phyloP scores from a whole-genome alignment of 2,113 vertebrate genomes.

The Cichladusa arquata region DNA sequence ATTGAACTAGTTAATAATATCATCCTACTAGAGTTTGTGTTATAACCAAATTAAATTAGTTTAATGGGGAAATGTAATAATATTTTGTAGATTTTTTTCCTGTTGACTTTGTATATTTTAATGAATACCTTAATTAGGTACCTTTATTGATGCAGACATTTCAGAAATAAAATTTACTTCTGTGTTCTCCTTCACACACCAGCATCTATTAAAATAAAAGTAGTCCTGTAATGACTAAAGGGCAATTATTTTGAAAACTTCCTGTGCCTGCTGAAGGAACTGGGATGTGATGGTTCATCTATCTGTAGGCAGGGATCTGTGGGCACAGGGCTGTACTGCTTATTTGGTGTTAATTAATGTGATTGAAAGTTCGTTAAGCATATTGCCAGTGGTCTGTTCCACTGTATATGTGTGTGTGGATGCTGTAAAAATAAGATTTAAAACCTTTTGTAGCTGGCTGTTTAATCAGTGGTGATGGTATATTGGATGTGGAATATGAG shows the following conservation, averaged over 20 bases:
- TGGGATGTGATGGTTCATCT: not conserved
- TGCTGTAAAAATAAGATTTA: not conserved
- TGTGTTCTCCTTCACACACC: not conserved
- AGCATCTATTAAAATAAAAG: slow-evolving; percentile 39
- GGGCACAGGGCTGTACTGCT: not conserved
- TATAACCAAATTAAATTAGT: slow-evolving; percentile 59
- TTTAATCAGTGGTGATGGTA: not conserved
- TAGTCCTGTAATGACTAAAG: not conserved
- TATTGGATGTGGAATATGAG: not conserved
- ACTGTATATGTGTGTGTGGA: not conserved
- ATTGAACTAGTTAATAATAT: slow-evolving; percentile 67
- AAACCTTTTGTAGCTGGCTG: not conserved
- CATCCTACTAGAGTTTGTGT: slow-evolving; percentile 57
- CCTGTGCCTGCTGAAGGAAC: not conserved
- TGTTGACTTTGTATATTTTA: slow-evolving; percentile 62
- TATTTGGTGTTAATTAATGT: not conserved
- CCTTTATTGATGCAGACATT: slow-evolving; percentile 57
- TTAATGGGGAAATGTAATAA: slow-evolving; percentile 54
- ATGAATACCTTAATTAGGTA: slow-evolving; percentile 64
- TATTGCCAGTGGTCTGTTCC: not conserved
- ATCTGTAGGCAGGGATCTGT: not conserved
- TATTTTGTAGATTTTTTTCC: slow-evolving; percentile 25
- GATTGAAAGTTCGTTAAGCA: not conserved
- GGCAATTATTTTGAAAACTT: not conserved
- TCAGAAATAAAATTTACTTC: slow-evolving; percentile 61